Base-by-base conservation (phyloP, 2,888 invertebrate genomes). In the Galeopsomyia nigrocyanea region DNA sequence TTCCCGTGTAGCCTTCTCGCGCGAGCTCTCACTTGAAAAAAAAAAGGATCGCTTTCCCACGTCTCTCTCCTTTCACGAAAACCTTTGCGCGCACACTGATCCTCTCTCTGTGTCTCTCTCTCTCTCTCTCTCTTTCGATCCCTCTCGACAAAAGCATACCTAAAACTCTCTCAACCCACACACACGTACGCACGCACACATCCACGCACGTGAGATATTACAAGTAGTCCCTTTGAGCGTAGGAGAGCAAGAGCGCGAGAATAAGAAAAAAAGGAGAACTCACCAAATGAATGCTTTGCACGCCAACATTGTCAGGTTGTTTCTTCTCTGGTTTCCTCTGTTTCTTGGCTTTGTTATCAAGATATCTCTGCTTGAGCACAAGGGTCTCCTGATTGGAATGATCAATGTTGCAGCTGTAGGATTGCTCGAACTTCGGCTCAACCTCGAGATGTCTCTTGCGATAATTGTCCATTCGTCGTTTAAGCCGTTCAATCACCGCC, bases 341-440 rank as follows among this genome's bases (percentile, higher is more conserved):
- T 80, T 94, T 90, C 87, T 97, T 97, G 78, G 95, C 93, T 87
- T 96, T 97, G 86, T 93, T 94, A 85, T 97, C 97, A 81, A 96
- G 90, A 87, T 93, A 97, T 77, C 95, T 91, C 87, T 97, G 96
- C 87, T 95, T 95, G 76, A 97, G 89, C 77, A 94, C 91, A 79
- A 92, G 90, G 50, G 97, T 96, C 87, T 97, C 96, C 88, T 96
- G 92, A 80, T 94, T 92, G 86, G 97, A 95, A 86, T 96, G 96
- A 83, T 97, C 96, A 88, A 95, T 95, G 75, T 94, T 90, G 53
- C 94, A 94, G 84, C 90, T 94, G 87, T 95, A 94, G 77, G 95
- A 93, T 85, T 95, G 95, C 85, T 95, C 95, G 88, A 94, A 96
- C 76, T 96, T 90, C 75, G 95, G 95, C 84, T 93, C 92, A 85